Percentiles rank a stretch among this genome's conserved stretches.
phyloP scores from a whole-genome alignment of 2,888 invertebrate genomes.

The Anthoptus insignis region DNA sequence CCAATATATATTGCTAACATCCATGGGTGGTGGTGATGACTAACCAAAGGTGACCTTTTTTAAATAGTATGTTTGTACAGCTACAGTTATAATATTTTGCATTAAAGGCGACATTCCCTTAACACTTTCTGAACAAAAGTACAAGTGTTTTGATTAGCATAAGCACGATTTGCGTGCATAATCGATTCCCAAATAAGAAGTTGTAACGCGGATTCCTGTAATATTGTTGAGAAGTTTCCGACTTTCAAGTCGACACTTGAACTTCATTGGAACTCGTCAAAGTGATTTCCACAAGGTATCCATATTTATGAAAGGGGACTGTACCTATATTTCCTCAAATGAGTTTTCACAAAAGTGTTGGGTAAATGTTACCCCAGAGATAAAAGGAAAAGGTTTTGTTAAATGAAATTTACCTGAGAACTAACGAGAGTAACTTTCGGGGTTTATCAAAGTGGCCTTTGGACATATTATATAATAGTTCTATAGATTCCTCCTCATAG shows the following conservation, averaged over 20 bases:
- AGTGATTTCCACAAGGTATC: constrained; percentile 10
- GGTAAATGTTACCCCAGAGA: constrained; percentile 7
- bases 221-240: constrained; percentile 5
- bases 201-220: constrained; percentile 8
- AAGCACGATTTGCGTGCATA: constrained; percentile 15
- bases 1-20: too few species aligned
- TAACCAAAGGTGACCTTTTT: too few species aligned
- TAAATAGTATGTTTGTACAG: too few species aligned
- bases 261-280: constrained; percentile 10
- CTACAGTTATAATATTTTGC: background rate
- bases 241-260: background rate
- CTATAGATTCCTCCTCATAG: too few species aligned
- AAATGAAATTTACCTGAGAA: background rate
- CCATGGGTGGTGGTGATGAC: too few species aligned
- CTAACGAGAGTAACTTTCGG: background rate
- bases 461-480: too few species aligned
- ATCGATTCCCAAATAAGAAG: constrained; percentile 11
- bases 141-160: background rate
- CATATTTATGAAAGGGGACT: constrained; percentile 8
- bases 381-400: background rate
- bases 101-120: background rate
- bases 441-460: background rate
- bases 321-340: constrained; percentile 2
- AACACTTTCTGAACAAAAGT: background rate
- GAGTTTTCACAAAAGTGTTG: background rate